A percentile compares a stretch with the other conserved stretches of the same genome.
These are phyloP conservation scores for Deroplatys truncata DNA, from an alignment of 2,888 invertebrate species.

Conservation along the genomic window DNA sequence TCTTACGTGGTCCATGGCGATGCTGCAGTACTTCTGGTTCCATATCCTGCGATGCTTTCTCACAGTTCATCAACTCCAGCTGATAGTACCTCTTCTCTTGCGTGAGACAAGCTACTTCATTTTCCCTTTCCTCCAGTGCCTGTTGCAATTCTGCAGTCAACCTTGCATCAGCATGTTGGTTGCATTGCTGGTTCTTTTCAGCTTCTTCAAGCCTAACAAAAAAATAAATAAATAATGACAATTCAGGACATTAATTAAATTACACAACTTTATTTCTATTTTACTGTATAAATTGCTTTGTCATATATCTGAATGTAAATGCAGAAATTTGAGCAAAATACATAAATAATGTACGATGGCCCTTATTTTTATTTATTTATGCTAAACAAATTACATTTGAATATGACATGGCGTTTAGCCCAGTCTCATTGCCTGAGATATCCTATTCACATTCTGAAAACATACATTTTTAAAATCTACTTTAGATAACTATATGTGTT, in stretches of 20 bases:
- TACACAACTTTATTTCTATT: background rate
- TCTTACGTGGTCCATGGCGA: background rate
- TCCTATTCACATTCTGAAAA: too few species aligned
- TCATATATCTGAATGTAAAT: background rate
- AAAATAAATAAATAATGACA: too few species aligned
- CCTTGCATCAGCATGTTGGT: conserved; percentile 48
- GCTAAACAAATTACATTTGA: too few species aligned
- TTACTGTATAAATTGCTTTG: background rate
- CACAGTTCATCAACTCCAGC: conserved; percentile 41
- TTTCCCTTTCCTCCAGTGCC: conserved; percentile 55
- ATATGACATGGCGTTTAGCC: too few species aligned
- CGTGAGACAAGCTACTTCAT: conserved; percentile 53
- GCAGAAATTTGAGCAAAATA: background rate
- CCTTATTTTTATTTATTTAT: too few species aligned
- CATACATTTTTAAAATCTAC: too few species aligned
- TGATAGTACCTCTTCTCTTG: conserved; percentile 56
- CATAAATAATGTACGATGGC: background rate
- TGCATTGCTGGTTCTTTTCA: conserved; percentile 51
- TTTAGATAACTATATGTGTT: too few species aligned
- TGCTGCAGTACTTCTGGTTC: background rate
- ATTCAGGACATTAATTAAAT: background rate
- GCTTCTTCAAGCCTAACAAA: conserved; percentile 25
- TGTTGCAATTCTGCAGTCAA: conserved; percentile 52
- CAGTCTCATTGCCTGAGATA: too few species aligned
- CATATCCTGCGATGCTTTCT: background rate